phyloP scores from a whole-genome alignment of 2,113 vertebrate species.

The Leucopsar rothschildi region DNA sequence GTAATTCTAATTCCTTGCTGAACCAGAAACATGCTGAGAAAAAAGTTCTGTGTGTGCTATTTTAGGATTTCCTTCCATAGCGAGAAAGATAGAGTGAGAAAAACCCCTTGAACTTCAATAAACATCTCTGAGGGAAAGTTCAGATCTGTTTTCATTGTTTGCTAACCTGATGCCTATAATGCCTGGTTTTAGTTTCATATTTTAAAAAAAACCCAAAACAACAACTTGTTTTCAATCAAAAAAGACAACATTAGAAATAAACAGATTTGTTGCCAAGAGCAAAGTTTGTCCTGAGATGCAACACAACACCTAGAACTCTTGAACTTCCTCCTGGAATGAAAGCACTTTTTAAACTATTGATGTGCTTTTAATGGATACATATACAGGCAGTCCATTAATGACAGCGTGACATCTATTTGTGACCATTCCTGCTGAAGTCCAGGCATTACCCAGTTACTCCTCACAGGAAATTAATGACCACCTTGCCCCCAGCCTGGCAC shows the following conservation, averaged over 20 bases:
- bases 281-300: background rate
- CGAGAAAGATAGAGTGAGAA: constrained; percentile 22
- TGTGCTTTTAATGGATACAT: background rate
- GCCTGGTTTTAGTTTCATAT: background rate
- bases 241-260: background rate
- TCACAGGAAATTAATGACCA: background rate
- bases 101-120: background rate
- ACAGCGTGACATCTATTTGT: background rate
- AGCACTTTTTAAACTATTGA: background rate
- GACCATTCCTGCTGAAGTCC: background rate
- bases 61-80: constrained; percentile 52
- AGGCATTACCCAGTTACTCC: background rate
- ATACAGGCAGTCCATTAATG: background rate
- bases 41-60: constrained; percentile 6
- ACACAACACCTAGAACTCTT: background rate
- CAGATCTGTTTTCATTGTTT: background rate
- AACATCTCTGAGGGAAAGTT: constrained; percentile 17
- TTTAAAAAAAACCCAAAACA: background rate
- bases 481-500: background rate
- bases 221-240: background rate
- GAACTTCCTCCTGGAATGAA: background rate
- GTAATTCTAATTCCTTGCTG: background rate
- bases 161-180: background rate
- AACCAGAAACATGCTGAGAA: constrained; percentile 37
- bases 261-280: background rate